phyloP scores from a whole-genome alignment of 1,140 invertebrate species.

The Pseudoatta argentina region DNA sequence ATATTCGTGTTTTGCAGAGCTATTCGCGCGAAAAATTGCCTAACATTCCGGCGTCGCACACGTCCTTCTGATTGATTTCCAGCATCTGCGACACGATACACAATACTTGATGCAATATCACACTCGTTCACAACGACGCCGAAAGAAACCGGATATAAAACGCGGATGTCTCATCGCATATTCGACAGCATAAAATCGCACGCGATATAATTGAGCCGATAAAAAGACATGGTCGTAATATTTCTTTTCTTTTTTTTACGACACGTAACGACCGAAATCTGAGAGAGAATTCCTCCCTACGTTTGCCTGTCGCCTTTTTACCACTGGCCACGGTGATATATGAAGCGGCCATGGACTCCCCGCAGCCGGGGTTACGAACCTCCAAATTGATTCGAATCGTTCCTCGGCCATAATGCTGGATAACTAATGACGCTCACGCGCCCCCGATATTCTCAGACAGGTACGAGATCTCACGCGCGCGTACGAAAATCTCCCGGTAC shows the following conservation, averaged over 20 bases:
- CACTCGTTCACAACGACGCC: constrained; percentile 13
- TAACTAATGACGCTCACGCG: constrained; percentile 75
- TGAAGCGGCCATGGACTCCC: constrained; percentile 66
- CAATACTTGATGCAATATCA: constrained; percentile 2
- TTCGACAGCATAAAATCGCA: constrained; percentile 50
- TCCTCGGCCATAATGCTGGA: constrained; percentile 71
- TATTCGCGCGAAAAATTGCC: constrained; percentile 26
- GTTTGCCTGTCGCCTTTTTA: constrained; percentile 41
- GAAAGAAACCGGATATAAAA: constrained; percentile 14
- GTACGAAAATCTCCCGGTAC: constrained; percentile 46
- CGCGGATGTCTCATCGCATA: constrained; percentile 39
- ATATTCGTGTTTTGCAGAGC: constrained; percentile 21
- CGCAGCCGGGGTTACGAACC: constrained; percentile 66
- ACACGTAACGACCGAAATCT: constrained; percentile 63
- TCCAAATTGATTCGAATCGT: constrained; percentile 79
- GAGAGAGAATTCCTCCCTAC: constrained; percentile 17
- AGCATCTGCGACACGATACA: neutral
- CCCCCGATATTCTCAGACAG: constrained; percentile 65
- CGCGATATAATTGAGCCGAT: constrained; percentile 64
- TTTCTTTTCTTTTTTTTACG: constrained; percentile 47
- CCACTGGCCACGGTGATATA: constrained; percentile 71
- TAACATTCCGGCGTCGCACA: neutral
- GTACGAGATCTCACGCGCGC: constrained; percentile 55
- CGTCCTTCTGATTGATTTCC: constrained; percentile 36
- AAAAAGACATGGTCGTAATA: constrained; percentile 44